Conservation (phyloP, 2,888 invertebrate genomes). For the Bembecia ichneumoniformis region DNA sequence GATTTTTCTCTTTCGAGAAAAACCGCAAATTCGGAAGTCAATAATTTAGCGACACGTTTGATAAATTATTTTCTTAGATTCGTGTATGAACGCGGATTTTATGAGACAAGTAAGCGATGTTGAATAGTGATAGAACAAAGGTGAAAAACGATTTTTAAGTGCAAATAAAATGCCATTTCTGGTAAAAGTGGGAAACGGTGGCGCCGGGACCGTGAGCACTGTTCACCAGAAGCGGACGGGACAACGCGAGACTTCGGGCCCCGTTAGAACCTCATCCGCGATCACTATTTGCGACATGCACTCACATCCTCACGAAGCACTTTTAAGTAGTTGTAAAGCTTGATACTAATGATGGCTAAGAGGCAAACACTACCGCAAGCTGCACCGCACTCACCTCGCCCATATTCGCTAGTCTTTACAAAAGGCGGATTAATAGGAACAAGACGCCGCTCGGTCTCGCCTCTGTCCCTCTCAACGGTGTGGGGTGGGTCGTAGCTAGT, state of each 20-base stretch:
- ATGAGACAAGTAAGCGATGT: not conserved
- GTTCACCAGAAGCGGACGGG: slow-evolving; percentile 27
- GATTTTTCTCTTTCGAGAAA: no score
- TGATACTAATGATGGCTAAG: slow-evolving; percentile 47
- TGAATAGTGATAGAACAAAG: slow-evolving; percentile 34
- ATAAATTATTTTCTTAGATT: no score
- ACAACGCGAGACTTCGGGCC: slow-evolving; percentile 8
- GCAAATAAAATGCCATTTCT: slow-evolving; percentile 29
- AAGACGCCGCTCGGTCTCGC: slow-evolving; percentile 65
- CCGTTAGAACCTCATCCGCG: slow-evolving; percentile 33
- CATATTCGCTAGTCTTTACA: slow-evolving; percentile 67
- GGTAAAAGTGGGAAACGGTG: slow-evolving; percentile 24
- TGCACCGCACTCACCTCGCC: slow-evolving; percentile 70
- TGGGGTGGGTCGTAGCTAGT: slow-evolving; percentile 64
- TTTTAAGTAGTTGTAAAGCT: slow-evolving; percentile 28
- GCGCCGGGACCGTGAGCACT: slow-evolving; percentile 34
- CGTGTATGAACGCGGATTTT: not conserved
- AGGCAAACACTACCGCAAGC: slow-evolving; percentile 63
- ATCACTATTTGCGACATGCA: slow-evolving; percentile 56
- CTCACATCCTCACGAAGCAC: slow-evolving; percentile 60
- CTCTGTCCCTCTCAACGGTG: slow-evolving; percentile 59
- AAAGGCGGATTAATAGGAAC: slow-evolving; percentile 65
- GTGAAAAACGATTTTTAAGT: slow-evolving; percentile 9
- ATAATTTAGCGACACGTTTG: no score
- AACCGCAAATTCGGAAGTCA: no score